Evolutionary conservation across 2,888 invertebrate species (phyloP).

Genomic region (Nesidiocoris tenuis): DNA sequence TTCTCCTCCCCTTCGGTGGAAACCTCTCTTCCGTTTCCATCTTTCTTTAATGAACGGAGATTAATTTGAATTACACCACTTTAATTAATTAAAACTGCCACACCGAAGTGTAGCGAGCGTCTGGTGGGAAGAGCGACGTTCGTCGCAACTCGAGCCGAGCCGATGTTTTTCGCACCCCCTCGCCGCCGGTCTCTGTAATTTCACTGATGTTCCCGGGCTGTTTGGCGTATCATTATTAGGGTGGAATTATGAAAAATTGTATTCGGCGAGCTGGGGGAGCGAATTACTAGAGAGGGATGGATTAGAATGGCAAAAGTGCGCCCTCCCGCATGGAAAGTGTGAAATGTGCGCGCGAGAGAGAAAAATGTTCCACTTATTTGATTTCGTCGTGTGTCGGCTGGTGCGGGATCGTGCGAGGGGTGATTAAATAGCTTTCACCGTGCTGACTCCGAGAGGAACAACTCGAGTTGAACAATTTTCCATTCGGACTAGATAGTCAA

Average conservation of each 20-base stretch:
- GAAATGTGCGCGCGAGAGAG: too few species aligned
- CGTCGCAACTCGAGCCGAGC: not conserved
- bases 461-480: too few species aligned
- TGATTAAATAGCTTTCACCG: too few species aligned
- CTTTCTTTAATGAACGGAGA: constrained; percentile 34
- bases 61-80: constrained; percentile 29
- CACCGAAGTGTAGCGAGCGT: not conserved
- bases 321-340: too few species aligned
- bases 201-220: not conserved
- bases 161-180: not conserved
- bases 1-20: constrained; percentile 7
- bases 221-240: constrained; percentile 16
- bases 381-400: too few species aligned
- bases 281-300: too few species aligned
- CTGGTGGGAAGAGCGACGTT: not conserved
- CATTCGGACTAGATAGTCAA: too few species aligned
- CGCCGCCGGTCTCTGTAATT: not conserved
- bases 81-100: constrained; percentile 30
- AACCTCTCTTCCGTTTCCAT: not conserved
- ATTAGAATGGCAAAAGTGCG: too few species aligned
- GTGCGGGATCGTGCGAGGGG: too few species aligned
- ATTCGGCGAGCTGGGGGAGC: too few species aligned
- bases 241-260: constrained; percentile 28
- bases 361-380: too few species aligned
- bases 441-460: too few species aligned